These are phyloP conservation scores for Myiagra hebetior DNA, from an alignment of 2,113 vertebrate genomes.

Conservation along the genomic window DNA sequence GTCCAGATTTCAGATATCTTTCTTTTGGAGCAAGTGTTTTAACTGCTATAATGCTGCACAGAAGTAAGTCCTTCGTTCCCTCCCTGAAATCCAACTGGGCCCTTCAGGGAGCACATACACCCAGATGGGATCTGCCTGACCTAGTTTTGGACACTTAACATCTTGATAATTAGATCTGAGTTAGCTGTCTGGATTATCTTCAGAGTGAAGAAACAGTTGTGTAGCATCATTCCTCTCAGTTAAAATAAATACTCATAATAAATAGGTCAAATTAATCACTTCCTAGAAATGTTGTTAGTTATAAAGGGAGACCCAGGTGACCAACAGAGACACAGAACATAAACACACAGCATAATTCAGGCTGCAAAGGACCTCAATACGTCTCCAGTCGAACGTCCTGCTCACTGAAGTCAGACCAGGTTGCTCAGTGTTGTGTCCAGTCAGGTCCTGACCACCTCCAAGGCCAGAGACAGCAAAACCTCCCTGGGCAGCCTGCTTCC, in stretches of 20 bases:
- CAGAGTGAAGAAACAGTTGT: background rate
- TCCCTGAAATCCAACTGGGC: background rate
- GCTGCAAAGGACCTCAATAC: background rate
- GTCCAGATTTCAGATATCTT: background rate
- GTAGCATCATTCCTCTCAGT: background rate
- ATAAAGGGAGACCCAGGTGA: background rate
- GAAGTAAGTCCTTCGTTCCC: background rate
- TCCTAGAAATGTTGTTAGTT: background rate
- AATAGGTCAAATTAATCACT: background rate
- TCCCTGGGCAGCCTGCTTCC: background rate
- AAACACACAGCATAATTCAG: background rate
- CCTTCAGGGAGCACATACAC: background rate
- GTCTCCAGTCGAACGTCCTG: background rate
- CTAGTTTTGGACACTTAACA: background rate
- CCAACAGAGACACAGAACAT: background rate
- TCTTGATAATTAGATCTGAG: background rate
- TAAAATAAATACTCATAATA: background rate
- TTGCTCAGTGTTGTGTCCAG: background rate
- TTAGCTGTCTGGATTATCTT: background rate
- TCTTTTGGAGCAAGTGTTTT: background rate
- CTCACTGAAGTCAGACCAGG: background rate
- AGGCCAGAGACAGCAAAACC: background rate
- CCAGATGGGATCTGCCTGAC: background rate
- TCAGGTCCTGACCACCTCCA: background rate
- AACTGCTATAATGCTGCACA: background rate